Percentiles rank a stretch among this genome's conserved stretches.
Conservation (phyloP, 1,140 invertebrate genomes). For the Drosophila kepulauana region DNA sequence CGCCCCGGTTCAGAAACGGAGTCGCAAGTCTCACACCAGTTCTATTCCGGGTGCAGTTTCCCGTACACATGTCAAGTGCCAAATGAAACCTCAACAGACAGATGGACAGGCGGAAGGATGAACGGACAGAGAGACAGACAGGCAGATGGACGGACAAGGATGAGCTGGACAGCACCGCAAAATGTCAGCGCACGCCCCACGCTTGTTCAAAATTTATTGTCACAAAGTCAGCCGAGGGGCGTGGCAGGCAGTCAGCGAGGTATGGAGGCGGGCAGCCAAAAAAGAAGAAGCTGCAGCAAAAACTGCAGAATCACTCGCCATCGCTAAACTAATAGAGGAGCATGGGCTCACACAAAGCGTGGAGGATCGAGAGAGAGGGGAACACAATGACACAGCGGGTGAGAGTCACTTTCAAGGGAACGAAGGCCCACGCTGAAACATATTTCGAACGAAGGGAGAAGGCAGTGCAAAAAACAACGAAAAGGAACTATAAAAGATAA, state of each 20-base stretch:
- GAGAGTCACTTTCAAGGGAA: constrained; percentile 15
- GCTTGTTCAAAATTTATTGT: constrained; percentile 79
- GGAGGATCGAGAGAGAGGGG: not conserved
- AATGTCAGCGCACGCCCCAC: constrained; percentile 75
- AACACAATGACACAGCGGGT: not conserved
- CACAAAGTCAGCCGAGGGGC: constrained; percentile 60
- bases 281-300: constrained; percentile 20
- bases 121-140: constrained; percentile 18
- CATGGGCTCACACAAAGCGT: constrained; percentile 31
- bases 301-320: constrained; percentile 34
- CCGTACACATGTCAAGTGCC: constrained; percentile 78
- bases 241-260: constrained; percentile 4
- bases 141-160: constrained; percentile 30
- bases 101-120: constrained; percentile 1
- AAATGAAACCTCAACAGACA: constrained; percentile 78
- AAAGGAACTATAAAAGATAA: constrained; percentile 25
- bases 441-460: constrained; percentile 2
- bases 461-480: not conserved
- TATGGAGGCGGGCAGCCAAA: not conserved
- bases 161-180: constrained; percentile 57
- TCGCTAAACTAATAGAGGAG: constrained; percentile 75
- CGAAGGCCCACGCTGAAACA: constrained; percentile 24
- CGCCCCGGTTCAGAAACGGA: not conserved
- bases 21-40: not conserved
- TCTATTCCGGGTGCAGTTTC: constrained; percentile 37